A percentile compares a stretch with the other conserved stretches of the same genome.
Conservation (phyloP, 1,140 invertebrate species). For the Popillia japonica region DNA sequence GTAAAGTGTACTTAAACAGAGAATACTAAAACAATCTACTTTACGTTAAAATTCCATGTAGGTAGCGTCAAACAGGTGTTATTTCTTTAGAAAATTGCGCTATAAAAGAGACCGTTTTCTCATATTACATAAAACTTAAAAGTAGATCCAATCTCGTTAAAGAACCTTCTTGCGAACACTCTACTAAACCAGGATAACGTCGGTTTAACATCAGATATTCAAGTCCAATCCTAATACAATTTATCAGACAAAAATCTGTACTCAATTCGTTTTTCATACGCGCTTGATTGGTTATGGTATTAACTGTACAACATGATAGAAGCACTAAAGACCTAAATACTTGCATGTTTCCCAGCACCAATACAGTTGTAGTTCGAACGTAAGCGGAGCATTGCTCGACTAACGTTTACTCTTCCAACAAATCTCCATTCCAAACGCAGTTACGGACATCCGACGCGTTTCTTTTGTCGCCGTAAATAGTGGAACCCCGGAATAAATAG, state of each 20-base stretch:
- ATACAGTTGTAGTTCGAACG: neutral
- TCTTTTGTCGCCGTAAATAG: neutral
- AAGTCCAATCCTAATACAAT: neutral
- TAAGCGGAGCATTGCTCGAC: neutral
- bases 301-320: slow-evolving; percentile 4
- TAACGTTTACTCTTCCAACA: neutral
- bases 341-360: neutral
- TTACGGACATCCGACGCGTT: slow-evolving; percentile 16
- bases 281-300: neutral
- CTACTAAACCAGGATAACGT: too few relatives aligned
- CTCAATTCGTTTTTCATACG: neutral
- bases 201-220: neutral
- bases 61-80: too few relatives aligned
- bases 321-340: neutral
- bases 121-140: too few relatives aligned
- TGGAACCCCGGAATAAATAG: neutral
- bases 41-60: too few relatives aligned
- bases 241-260: neutral
- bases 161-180: too few relatives aligned
- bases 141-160: too few relatives aligned
- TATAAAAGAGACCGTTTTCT: too few relatives aligned
- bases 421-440: neutral
- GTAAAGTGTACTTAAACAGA: too few relatives aligned
- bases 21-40: too few relatives aligned
- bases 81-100: too few relatives aligned